These are phyloP conservation scores for Aegithalos caudatus DNA, from an alignment of 2,113 vertebrate species.

Conservation along the genomic window DNA sequence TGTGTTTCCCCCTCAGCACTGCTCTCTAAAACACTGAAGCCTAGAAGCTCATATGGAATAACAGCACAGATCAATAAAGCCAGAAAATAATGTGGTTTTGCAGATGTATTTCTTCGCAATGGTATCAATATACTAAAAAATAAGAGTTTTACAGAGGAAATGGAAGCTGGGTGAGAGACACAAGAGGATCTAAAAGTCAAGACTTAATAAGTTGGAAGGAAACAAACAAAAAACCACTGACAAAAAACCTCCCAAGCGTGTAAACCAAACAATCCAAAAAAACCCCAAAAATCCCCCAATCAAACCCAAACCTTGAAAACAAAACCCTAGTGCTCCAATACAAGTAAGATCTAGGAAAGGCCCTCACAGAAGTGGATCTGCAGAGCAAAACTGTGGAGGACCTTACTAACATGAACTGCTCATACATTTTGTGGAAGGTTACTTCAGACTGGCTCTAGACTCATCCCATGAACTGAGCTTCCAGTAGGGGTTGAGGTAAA, in stretches of 20 bases:
- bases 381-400: not conserved
- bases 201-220: not conserved
- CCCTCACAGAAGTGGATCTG: not conserved
- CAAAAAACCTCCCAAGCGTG: not conserved
- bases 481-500: not conserved
- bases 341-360: not conserved
- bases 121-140: not conserved
- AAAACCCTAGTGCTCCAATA: not conserved
- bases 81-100: not conserved
- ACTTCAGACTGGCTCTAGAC: not conserved
- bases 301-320: not conserved
- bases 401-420: not conserved
- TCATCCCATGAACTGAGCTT: not conserved
- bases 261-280: not conserved
- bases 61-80: not conserved
- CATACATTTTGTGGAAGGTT: not conserved
- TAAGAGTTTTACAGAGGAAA: not conserved
- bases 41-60: not conserved
- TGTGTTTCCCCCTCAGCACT: not conserved
- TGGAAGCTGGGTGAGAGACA: not conserved
- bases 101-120: not conserved
- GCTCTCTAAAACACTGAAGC: not conserved
- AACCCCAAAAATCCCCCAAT: rapidly evolving
- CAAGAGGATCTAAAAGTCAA: not conserved
- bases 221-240: not conserved